These are phyloP conservation scores for Clamator glandarius DNA, from an alignment of 2,797 vertebrate species.

Conservation along the genomic window DNA sequence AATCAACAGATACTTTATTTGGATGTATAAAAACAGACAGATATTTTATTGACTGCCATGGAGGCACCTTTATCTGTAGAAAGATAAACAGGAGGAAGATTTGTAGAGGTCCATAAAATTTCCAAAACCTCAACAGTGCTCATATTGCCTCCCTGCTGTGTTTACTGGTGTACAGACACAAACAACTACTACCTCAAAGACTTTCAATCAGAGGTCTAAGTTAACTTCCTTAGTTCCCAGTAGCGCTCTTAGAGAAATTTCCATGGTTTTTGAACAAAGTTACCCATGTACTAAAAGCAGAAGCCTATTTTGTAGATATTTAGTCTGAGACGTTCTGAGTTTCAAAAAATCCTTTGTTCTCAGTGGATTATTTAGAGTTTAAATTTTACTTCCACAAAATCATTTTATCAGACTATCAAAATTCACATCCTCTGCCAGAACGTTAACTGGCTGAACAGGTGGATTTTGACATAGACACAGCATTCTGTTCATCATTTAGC, in stretches of 20 bases:
- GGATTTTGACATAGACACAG: not conserved
- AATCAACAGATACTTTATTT: not conserved
- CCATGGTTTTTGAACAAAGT: not conserved
- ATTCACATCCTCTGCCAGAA: not conserved
- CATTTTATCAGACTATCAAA: not conserved
- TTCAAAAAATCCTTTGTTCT: not conserved
- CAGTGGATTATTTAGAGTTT: not conserved
- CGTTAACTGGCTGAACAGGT: not conserved
- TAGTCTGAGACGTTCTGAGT: not conserved
- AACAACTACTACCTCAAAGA: not conserved
- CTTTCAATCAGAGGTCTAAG: not conserved
- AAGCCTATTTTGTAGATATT: not conserved
- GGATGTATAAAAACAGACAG: not conserved
- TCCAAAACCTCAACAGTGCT: not conserved
- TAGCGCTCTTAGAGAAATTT: not conserved
- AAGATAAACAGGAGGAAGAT: not conserved
- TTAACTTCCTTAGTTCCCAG: not conserved
- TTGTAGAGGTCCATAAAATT: not conserved
- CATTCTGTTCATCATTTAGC: not conserved
- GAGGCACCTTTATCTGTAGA: not conserved
- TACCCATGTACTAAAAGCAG: not conserved
- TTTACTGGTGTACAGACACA: not conserved
- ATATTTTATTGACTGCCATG: not conserved
- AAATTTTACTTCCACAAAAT: not conserved
- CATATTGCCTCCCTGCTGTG: not conserved